These are phyloP conservation scores for Kryphioiulus occultus DNA, from an alignment of 2,888 invertebrate species.

Conservation along the genomic window DNA sequence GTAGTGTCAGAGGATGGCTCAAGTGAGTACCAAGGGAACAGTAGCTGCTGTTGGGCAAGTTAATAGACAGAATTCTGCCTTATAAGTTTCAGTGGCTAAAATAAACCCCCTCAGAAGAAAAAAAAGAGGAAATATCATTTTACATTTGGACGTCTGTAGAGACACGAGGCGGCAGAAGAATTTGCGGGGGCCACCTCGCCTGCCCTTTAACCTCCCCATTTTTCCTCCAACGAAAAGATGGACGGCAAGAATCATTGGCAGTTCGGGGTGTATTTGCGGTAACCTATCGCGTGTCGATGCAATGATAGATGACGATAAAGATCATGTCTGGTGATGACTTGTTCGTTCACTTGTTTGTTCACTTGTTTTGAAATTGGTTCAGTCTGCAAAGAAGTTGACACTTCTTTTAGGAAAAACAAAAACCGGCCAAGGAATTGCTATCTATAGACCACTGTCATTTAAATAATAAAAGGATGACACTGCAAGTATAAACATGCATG, in stretches of 20 bases:
- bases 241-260: no score
- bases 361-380: not conserved
- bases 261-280: not conserved
- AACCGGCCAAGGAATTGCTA: not conserved
- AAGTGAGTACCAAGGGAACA: slow-evolving; percentile 13
- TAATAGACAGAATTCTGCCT: not conserved
- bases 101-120: not conserved
- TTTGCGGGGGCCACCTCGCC: not conserved
- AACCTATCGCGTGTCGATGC: not conserved
- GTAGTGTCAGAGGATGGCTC: slow-evolving; percentile 19
- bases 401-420: not conserved
- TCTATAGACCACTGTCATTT: not conserved
- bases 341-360: no score
- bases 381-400: not conserved
- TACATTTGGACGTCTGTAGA: not conserved
- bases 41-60: not conserved
- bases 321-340: not conserved
- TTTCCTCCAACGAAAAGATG: not conserved
- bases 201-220: not conserved
- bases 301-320: slow-evolving; percentile 31
- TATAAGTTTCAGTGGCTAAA: slow-evolving; percentile 30
- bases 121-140: slow-evolving; percentile 22
- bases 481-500: not conserved
- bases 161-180: slow-evolving; percentile 35
- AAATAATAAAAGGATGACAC: not conserved